Evolutionary conservation across 1,140 invertebrate species (phyloP).

Genomic region (Diprion similis): DNA sequence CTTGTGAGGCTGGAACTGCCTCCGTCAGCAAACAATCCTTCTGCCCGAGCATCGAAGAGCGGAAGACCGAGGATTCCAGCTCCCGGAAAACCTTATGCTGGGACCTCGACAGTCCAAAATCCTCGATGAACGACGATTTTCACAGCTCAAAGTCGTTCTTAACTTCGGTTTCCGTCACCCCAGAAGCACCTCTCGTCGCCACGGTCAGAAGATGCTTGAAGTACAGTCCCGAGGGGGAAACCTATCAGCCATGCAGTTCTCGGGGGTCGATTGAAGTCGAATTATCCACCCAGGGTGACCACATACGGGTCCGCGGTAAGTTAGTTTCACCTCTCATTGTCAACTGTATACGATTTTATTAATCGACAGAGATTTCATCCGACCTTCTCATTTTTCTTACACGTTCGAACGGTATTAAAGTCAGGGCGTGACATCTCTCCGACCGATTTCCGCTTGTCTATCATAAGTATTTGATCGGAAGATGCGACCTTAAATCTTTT

Average conservation of each 20-base stretch:
- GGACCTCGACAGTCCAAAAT: conserved; percentile 56
- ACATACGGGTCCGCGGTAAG: conserved; percentile 57
- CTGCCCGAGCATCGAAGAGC: conserved; percentile 33
- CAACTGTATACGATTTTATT: not conserved
- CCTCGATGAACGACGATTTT: conserved; percentile 52
- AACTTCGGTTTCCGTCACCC: conserved; percentile 49
- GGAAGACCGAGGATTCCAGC: conserved; percentile 34
- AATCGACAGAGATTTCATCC: no score
- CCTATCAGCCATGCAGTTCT: conserved; percentile 26
- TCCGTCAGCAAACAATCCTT: not conserved
- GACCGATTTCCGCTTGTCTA: no score
- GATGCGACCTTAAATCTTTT: no score
- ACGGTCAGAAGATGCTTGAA: conserved; percentile 59
- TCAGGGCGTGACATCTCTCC: no score
- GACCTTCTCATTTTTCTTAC: no score
- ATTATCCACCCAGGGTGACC: conserved; percentile 47
- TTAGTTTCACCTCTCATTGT: conserved; percentile 11
- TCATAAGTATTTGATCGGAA: no score
- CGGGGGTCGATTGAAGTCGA: conserved; percentile 58
- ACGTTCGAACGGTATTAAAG: no score
- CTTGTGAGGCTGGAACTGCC: not conserved
- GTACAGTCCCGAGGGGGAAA: conserved; percentile 55
- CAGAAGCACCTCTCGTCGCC: conserved; percentile 54
- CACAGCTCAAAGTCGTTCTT: conserved; percentile 53
- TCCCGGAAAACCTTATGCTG: conserved; percentile 43